Conservation (phyloP, 2,113 vertebrate species). For the Tetrax tetrax region DNA sequence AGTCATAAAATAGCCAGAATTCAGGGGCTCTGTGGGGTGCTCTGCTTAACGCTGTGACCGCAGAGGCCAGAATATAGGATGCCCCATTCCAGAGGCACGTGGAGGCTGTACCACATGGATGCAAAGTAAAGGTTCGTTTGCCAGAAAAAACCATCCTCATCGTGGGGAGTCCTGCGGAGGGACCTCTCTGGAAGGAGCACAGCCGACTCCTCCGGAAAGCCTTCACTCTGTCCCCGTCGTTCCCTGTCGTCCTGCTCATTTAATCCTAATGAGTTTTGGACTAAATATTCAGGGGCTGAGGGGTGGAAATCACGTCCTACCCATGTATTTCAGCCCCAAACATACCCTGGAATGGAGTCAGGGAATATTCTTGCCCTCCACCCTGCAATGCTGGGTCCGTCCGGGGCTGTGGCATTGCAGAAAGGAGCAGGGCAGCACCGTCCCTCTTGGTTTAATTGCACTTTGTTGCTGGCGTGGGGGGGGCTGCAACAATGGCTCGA, state of each 20-base stretch:
- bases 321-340: neutral
- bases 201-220: neutral
- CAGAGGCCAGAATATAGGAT: fast-evolving
- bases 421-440: neutral
- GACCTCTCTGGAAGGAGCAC: neutral
- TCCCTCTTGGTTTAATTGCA: neutral
- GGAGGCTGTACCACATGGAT: neutral
- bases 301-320: neutral
- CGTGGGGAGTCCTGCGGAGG: neutral
- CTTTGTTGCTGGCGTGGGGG: neutral
- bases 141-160: neutral
- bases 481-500: conserved; percentile 27
- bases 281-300: neutral
- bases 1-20: neutral
- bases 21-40: fast-evolving
- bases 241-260: neutral
- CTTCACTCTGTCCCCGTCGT: neutral
- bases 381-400: neutral
- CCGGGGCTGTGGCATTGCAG: neutral
- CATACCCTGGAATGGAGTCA: neutral
- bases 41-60: neutral
- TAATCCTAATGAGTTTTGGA: neutral
- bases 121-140: neutral
- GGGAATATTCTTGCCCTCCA: neutral
- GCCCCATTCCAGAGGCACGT: fast-evolving